Evolutionary conservation across 1,140 invertebrate genomes (phyloP).

Genomic region (Plodia interpunctella): DNA sequence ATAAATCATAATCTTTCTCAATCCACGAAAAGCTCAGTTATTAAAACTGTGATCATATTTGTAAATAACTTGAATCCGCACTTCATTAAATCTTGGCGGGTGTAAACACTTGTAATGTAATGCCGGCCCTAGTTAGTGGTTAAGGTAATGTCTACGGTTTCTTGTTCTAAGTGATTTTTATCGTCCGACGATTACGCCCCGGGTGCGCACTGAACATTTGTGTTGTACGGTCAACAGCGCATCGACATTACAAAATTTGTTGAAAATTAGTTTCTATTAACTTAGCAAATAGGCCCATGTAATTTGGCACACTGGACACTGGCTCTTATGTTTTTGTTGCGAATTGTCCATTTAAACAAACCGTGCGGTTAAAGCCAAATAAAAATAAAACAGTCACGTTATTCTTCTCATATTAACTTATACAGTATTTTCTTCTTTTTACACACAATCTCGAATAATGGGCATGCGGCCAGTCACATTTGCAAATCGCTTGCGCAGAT

Average conservation of each 20-base stretch:
- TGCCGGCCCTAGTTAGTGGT: conserved; percentile 33
- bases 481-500: conserved; percentile 68
- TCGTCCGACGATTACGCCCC: conserved; percentile 48
- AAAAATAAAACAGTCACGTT: conserved; percentile 69
- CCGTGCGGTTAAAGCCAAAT: conserved; percentile 58
- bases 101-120: conserved; percentile 33
- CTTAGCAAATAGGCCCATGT: conserved; percentile 31
- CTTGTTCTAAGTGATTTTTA: conserved; percentile 57
- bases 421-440: conserved; percentile 69
- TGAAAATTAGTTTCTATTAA: no score
- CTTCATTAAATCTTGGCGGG: conserved; percentile 26
- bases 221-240: conserved; percentile 24
- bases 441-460: conserved; percentile 71
- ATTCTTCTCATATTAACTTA: conserved; percentile 76
- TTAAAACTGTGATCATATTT: neutral
- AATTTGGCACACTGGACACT: conserved; percentile 25
- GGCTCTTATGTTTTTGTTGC: conserved; percentile 52
- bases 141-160: conserved; percentile 40
- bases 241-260: no score
- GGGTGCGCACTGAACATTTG: conserved; percentile 45
- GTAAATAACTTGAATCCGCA: neutral
- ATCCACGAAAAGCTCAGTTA: neutral
- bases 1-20: no score
- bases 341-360: conserved; percentile 73
- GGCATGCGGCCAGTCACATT: conserved; percentile 69